Conservation (phyloP, 2,113 vertebrate genomes). For the Lophotis ruficrista region DNA sequence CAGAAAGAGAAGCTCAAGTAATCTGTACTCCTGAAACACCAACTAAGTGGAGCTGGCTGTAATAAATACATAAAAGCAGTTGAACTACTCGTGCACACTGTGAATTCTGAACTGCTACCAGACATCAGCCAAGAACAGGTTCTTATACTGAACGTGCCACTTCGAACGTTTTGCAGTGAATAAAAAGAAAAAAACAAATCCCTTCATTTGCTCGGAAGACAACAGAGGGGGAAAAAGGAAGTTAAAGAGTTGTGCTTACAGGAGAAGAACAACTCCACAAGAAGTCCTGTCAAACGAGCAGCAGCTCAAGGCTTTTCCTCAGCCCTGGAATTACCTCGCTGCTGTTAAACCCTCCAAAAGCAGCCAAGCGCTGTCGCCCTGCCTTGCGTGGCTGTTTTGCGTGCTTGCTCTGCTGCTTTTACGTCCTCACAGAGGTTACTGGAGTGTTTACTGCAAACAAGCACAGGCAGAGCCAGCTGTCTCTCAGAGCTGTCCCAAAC, state of each 20-base stretch:
- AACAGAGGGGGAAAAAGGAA: background rate
- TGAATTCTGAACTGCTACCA: background rate
- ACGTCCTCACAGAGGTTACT: rapidly evolving
- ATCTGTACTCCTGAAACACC: background rate
- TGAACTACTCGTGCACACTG: background rate
- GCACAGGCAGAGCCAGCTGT: background rate
- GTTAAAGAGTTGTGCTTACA: background rate
- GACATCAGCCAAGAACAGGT: background rate
- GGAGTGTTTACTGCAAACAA: rapidly evolving
- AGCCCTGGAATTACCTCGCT: background rate
- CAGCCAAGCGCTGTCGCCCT: rapidly evolving
- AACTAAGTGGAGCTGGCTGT: background rate
- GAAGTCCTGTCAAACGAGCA: background rate
- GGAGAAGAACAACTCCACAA: background rate
- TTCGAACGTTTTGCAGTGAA: background rate
- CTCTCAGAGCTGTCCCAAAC: background rate
- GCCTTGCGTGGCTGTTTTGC: rapidly evolving
- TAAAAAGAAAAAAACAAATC: background rate
- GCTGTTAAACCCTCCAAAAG: background rate
- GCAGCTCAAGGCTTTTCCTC: background rate
- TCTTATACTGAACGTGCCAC: rapidly evolving
- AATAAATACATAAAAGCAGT: rapidly evolving
- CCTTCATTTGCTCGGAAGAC: background rate
- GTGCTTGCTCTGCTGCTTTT: background rate
- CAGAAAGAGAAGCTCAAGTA: background rate